Percentiles rank a stretch among this genome's conserved stretches.
Evolutionary conservation across 1,140 invertebrate species (phyloP).

Genomic region (Drosophila tristis): DNA sequence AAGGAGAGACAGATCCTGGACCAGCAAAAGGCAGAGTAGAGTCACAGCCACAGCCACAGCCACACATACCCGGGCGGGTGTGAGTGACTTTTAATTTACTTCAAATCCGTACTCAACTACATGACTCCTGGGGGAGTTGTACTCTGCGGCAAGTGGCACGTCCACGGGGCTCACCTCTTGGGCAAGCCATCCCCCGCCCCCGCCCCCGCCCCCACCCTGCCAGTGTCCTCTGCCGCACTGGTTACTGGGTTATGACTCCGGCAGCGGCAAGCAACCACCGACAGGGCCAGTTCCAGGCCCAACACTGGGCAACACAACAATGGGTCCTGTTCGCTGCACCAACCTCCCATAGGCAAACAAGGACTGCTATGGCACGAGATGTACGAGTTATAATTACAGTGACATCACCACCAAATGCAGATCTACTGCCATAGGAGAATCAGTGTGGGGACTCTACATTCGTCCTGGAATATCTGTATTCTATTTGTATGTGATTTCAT

Average conservation of each 20-base stretch:
- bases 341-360: too few relatives aligned
- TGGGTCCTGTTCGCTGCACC: too few relatives aligned
- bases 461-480: too few relatives aligned
- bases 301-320: conserved; percentile 38
- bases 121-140: conserved; percentile 75
- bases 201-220: conserved; percentile 4
- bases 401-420: too few relatives aligned
- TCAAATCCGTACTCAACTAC: conserved; percentile 81
- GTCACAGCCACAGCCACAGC: not conserved
- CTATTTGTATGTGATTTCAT: too few relatives aligned
- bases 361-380: too few relatives aligned
- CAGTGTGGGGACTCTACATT: too few relatives aligned
- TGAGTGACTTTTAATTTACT: conserved; percentile 84
- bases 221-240: not conserved
- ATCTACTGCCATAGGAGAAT: too few relatives aligned
- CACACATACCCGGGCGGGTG: conserved; percentile 40
- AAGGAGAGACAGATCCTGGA: conserved; percentile 5
- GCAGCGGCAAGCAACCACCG: conserved; percentile 43
- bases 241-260: conserved; percentile 51
- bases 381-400: too few relatives aligned
- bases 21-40: not conserved
- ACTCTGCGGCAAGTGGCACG: conserved; percentile 45
- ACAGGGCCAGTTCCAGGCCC: conserved; percentile 14
- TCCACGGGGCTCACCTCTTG: conserved; percentile 50
- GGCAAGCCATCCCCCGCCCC: conserved; percentile 1